A percentile compares a stretch with the other conserved stretches of the same genome.
phyloP scores from a whole-genome alignment of 2,797 vertebrate species.

The Picus viridis region DNA sequence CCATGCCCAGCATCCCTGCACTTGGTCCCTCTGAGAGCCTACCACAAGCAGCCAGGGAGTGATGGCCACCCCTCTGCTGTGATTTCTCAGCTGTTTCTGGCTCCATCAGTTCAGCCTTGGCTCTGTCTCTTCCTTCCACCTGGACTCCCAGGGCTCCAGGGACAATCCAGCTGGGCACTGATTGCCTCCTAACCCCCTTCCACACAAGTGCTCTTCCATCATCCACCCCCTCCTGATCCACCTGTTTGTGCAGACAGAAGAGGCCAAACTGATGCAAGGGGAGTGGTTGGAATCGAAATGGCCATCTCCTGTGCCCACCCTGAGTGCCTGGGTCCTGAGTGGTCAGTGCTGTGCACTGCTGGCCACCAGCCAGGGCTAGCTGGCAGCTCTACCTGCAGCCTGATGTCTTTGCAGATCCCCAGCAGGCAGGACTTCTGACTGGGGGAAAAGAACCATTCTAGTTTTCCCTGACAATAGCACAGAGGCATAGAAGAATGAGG shows the following conservation, averaged over 20 bases:
- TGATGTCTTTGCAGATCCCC: not conserved
- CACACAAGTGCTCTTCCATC: not conserved
- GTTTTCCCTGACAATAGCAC: not conserved
- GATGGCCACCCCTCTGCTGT: fast-evolving
- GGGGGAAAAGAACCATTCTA: not conserved
- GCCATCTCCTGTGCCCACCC: not conserved
- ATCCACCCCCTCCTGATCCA: not conserved
- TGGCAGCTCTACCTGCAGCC: not conserved
- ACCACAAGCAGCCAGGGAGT: fast-evolving
- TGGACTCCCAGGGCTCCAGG: not conserved
- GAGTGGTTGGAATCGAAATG: not conserved
- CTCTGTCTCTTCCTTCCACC: not conserved
- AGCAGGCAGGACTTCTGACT: not conserved
- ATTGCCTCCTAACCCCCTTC: not conserved
- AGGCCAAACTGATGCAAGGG: not conserved
- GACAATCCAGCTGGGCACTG: fast-evolving
- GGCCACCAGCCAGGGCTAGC: not conserved
- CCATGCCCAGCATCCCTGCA: not conserved
- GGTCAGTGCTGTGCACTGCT: not conserved
- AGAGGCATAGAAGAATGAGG: not conserved
- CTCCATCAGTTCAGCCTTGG: not conserved
- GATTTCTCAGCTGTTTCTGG: not conserved
- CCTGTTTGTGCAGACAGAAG: not conserved
- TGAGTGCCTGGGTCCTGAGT: not conserved
- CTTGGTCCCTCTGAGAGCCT: not conserved